Percentiles rank a stretch among this genome's conserved stretches.
These are phyloP conservation scores for Taeniopygia guttata DNA, from an alignment of 2,797 vertebrate genomes.

Conservation along the genomic window DNA sequence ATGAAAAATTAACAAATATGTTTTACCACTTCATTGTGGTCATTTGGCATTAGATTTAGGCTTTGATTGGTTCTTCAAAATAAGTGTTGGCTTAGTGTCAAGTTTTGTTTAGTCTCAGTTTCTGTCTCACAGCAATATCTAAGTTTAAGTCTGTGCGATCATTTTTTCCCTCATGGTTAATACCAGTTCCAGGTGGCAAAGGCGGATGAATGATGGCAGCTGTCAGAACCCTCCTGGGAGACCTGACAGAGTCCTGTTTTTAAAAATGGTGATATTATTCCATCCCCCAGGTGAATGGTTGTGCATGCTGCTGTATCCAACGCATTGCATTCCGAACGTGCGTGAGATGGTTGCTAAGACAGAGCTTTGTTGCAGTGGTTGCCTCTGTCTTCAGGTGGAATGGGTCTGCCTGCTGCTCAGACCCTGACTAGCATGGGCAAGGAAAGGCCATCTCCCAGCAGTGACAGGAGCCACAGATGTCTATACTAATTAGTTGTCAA, in stretches of 20 bases:
- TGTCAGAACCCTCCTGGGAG: slow-evolving; percentile 32
- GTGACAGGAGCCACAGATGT: slow-evolving; percentile 11
- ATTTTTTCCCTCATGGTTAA: slow-evolving; percentile 22
- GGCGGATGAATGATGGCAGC: slow-evolving; percentile 1
- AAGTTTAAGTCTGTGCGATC: neutral
- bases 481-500: slow-evolving; percentile 37
- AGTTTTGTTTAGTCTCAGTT: neutral
- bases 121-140: neutral
- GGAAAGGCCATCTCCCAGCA: neutral
- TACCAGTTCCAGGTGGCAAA: slow-evolving; percentile 37
- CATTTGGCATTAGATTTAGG: neutral
- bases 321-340: slow-evolving; percentile 23
- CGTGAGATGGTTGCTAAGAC: slow-evolving; percentile 29
- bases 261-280: slow-evolving; percentile 49
- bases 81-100: neutral
- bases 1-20: neutral
- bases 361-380: neutral
- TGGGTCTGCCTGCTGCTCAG: neutral
- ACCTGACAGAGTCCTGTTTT: slow-evolving; percentile 35
- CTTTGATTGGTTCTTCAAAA: neutral
- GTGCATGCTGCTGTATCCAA: neutral
- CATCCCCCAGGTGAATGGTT: slow-evolving; percentile 33
- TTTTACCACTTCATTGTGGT: neutral
- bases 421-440: neutral
- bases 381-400: slow-evolving; percentile 3